Conservation (phyloP, 2,113 vertebrate species). For the Papio anubis region DNA sequence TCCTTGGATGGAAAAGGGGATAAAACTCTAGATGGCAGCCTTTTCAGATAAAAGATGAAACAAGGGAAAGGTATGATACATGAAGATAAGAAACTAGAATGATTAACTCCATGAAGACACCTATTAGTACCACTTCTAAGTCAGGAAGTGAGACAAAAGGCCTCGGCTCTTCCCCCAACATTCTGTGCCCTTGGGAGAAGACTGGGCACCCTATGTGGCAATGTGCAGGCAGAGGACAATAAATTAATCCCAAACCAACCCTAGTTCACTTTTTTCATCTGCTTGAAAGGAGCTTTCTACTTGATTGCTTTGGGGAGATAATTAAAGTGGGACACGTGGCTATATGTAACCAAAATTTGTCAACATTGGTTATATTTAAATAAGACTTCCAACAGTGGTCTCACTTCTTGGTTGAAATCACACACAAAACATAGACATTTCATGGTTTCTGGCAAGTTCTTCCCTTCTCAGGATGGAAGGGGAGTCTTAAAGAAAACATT, state of each 20-base stretch:
- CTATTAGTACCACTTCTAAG: not conserved
- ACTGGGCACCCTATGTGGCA: accelerated
- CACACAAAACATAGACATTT: not conserved
- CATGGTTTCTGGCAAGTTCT: not conserved
- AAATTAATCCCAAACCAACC: not conserved
- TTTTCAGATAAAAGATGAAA: not conserved
- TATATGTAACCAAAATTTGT: not conserved
- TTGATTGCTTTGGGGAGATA: not conserved
- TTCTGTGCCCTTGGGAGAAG: not conserved
- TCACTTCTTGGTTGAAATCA: not conserved
- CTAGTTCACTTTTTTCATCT: not conserved
- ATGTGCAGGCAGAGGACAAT: not conserved
- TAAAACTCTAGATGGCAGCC: not conserved
- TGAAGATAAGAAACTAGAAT: not conserved
- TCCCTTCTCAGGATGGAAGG: not conserved
- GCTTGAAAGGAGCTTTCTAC: not conserved
- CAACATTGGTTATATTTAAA: not conserved
- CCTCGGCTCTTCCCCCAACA: too few species aligned
- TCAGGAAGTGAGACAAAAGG: not conserved
- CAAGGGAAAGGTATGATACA: not conserved
- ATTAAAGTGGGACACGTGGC: not conserved
- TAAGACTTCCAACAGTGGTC: not conserved
- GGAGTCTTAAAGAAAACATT: not conserved
- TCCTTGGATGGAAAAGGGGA: not conserved
- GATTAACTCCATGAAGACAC: not conserved